phyloP scores from a whole-genome alignment of 1,140 invertebrate species.

The Diorhabda sublineata region DNA sequence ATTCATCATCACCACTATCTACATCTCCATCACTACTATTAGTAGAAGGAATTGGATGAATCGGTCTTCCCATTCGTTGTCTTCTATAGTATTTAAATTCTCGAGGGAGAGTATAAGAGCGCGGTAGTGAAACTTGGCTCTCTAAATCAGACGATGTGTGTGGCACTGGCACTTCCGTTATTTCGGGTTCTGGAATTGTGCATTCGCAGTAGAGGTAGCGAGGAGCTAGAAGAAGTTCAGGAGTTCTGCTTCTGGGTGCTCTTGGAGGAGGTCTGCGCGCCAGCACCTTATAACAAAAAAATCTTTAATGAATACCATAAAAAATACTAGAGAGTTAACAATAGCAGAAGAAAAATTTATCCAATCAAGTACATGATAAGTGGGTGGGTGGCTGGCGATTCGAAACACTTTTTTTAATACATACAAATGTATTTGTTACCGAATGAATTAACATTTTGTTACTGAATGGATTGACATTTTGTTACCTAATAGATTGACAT shows the following conservation, averaged over 20 bases:
- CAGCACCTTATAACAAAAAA: slow-evolving; percentile 17
- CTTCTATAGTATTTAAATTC: slow-evolving; percentile 79
- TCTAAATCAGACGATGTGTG: slow-evolving; percentile 63
- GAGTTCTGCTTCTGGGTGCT: slow-evolving; percentile 58
- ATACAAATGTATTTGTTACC: too few species aligned
- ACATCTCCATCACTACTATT: slow-evolving; percentile 81
- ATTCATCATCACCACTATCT: slow-evolving; percentile 62
- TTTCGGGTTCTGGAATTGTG: slow-evolving; percentile 34
- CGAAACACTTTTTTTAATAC: too few species aligned
- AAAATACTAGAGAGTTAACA: too few species aligned
- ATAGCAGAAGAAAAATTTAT: too few species aligned
- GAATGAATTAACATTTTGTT: too few species aligned
- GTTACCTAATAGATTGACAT: too few species aligned
- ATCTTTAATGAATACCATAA: too few species aligned
- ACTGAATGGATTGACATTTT: too few species aligned
- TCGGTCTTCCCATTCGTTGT: slow-evolving; percentile 46
- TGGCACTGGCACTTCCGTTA: slow-evolving; percentile 32
- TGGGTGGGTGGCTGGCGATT: too few species aligned
- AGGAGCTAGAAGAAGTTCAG: slow-evolving; percentile 72
- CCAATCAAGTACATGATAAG: too few species aligned
- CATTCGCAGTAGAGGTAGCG: slow-evolving; percentile 57
- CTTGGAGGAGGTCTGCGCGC: slow-evolving; percentile 43
- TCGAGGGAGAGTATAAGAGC: slow-evolving; percentile 77
- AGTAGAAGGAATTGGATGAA: slow-evolving; percentile 69
- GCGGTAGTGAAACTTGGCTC: slow-evolving; percentile 72